Percentiles rank a stretch among this genome's conserved stretches.
phyloP scores from a whole-genome alignment of 1,140 invertebrate species.

The Oryctes rhinoceros region DNA sequence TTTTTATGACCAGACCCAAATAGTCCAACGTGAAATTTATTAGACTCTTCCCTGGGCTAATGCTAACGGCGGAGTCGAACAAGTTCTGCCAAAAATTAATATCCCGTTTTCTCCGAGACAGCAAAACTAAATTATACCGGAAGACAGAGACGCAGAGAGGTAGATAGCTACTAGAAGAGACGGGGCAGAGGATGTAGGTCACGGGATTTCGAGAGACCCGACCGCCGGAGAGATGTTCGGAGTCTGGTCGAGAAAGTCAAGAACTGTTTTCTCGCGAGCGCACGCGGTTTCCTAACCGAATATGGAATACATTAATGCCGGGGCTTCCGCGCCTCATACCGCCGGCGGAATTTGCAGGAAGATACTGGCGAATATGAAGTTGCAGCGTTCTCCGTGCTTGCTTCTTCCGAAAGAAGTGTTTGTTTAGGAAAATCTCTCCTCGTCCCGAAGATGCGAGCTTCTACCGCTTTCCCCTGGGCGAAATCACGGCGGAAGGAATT shows the following conservation, averaged over 20 bases:
- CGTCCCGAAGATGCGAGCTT: background rate
- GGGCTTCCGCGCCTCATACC: conserved; percentile 6
- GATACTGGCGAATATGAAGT: conserved; percentile 2
- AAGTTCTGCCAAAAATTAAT: conserved; percentile 36
- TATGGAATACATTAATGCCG: conserved; percentile 34
- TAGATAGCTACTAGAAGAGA: background rate
- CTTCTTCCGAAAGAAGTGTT: conserved; percentile 6
- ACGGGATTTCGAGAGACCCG: conserved; percentile 6
- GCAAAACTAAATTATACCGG: conserved; percentile 25
- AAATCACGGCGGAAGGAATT: conserved; percentile 24
- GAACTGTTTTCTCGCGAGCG: conserved; percentile 5
- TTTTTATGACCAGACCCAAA: background rate
- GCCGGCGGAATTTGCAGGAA: conserved; percentile 19
- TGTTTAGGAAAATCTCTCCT: conserved; percentile 28
- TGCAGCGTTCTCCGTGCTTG: background rate
- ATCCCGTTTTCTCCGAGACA: conserved; percentile 11
- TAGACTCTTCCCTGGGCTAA: background rate
- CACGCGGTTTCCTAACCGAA: conserved; percentile 24
- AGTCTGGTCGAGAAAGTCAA: conserved; percentile 14
- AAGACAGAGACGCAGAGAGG: conserved; percentile 7
- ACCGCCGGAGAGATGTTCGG: background rate
- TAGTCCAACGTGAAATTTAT: background rate
- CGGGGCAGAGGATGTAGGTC: conserved; percentile 28
- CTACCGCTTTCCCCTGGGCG: background rate
- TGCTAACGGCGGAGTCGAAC: background rate